A percentile compares a stretch with the other conserved stretches of the same genome.
Conservation (phyloP, 2,797 vertebrate species). For the Silurus lanzhouensis region DNA sequence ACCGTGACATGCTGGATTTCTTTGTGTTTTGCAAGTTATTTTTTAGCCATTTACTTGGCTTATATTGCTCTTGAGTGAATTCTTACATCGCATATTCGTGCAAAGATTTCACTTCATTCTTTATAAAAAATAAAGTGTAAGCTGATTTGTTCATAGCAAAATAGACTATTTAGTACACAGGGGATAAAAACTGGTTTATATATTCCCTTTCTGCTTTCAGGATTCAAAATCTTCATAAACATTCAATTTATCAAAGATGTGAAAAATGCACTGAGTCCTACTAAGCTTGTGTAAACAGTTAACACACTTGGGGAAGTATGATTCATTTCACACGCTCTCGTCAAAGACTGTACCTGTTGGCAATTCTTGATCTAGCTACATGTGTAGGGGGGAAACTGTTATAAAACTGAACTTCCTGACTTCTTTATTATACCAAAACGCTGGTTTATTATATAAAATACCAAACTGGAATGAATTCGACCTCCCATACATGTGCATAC, state of each 20-base stretch:
- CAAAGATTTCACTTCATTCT: neutral
- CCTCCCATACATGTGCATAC: neutral
- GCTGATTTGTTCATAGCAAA: neutral
- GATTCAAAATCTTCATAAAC: neutral
- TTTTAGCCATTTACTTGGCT: neutral
- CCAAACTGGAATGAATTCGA: neutral
- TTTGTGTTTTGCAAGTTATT: neutral
- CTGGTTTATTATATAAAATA: neutral
- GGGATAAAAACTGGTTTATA: neutral
- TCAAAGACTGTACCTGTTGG: neutral
- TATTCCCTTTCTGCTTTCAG: neutral
- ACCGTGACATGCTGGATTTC: neutral
- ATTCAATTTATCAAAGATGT: neutral
- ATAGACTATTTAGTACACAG: neutral
- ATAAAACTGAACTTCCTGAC: neutral
- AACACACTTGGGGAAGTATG: neutral
- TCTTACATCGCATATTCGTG: too few relatives aligned
- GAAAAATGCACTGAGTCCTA: neutral
- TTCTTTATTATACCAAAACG: neutral
- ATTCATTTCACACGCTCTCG: neutral
- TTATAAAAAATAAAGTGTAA: neutral
- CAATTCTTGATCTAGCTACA: neutral
- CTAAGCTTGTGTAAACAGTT: neutral
- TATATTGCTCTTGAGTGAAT: neutral
- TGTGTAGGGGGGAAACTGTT: neutral